These are phyloP conservation scores for Crambe crambe DNA, from an alignment of 37 sponge, comb jelly and placozoan genomes.

Conservation along the genomic window DNA sequence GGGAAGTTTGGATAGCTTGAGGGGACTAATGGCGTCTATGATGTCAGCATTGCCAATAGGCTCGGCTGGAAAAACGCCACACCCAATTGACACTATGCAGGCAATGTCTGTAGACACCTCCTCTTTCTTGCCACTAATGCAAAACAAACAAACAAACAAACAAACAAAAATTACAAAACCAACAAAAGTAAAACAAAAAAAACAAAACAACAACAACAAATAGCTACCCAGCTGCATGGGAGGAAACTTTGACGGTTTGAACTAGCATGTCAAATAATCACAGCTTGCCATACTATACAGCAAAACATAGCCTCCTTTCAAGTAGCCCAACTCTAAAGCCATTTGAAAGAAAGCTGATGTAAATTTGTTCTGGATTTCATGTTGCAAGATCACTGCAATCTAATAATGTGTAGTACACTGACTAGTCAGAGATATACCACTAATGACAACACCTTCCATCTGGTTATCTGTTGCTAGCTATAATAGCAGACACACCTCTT, in stretches of 20 bases:
- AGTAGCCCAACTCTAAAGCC: no score
- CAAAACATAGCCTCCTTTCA: no score
- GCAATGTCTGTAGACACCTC: neutral
- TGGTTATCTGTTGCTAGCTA: neutral
- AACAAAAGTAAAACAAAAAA: neutral
- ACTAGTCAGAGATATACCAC: no score
- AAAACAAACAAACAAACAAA: slow-evolving; percentile 2
- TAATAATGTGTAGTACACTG: no score
- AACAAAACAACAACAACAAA: neutral
- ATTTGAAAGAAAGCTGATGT: no score
- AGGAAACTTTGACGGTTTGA: neutral
- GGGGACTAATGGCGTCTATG: neutral
- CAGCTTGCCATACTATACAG: no score
- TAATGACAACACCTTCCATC: no score
- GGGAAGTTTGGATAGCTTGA: neutral
- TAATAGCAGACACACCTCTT: neutral
- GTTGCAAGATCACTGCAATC: no score
- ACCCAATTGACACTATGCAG: slow-evolving; percentile 54
- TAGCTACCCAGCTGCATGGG: neutral
- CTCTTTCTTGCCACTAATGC: neutral
- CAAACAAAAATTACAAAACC: neutral
- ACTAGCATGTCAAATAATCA: no score
- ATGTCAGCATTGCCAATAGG: slow-evolving; percentile 25
- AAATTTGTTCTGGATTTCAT: no score
- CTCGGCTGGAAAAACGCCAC: slow-evolving; percentile 29